Evolutionary conservation across 2,113 vertebrate species (phyloP), one percentile per base, ranked within the genome.

Genomic region (Phycodurus eques): DNA sequence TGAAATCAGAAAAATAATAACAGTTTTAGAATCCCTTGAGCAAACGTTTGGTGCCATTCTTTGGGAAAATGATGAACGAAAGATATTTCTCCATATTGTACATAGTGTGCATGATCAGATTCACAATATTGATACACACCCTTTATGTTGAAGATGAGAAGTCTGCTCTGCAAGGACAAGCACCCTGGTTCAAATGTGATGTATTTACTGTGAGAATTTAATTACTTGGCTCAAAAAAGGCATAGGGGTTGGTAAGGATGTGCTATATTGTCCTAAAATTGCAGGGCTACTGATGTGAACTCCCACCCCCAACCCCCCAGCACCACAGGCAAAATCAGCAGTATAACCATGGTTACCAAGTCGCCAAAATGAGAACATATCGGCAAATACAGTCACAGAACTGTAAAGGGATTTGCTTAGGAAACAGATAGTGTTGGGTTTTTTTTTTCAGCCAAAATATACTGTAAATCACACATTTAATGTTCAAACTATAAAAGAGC

Each of bases 391-490:
- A 33, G 0, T 31, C 14, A 54, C 35, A 43, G 2, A 64, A 64
- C 44, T 31, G n/a, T 39, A 44, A 5, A 53, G 51, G 57, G 75
- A 57, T n/a, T 70, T 43, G 39, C 63, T 63, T 14, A 11, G 33
- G 0, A 68, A 56, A 66, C n/a, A 31, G 64, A 63, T 27, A 27
- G 27, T 27, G 27, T n/a, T n/a, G 60, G 35, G 5, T 0, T 13
- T 56, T 53, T 0, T 47, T 70, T 64, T 46, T 35, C 14, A 57
- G 33, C 72, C 49, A 67, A 60, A 79, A 68, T 72, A 70, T 76
- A 74, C 54, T 46, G 67, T 67, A 64, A 68, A 17, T 67, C 70
- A 80, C 74, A 73, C 82, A 77, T 74, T 61, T 35, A 61, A 61
- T 35, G 15, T 35, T 35, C 59, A 61, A 54, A n/a, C 20, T 3